phyloP scores from a whole-genome alignment of 2,113 vertebrate genomes.

The Paraplagusia blochii region DNA sequence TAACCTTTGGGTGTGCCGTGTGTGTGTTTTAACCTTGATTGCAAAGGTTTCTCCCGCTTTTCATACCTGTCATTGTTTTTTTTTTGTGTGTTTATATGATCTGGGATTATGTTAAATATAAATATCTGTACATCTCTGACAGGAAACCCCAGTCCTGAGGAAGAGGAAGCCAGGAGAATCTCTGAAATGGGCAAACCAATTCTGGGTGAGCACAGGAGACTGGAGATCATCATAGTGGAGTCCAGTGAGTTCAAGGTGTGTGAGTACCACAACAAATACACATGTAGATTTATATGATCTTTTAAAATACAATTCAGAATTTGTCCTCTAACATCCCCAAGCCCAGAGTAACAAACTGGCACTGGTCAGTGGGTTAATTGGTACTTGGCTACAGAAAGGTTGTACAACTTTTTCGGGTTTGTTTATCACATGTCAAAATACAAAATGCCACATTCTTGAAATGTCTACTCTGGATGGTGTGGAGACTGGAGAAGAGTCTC shows the following conservation, averaged over 20 bases:
- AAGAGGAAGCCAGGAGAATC: conserved; percentile 85
- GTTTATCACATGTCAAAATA: no score
- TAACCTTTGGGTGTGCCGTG: background rate
- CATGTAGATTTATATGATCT: no score
- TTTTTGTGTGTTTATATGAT: background rate
- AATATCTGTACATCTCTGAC: conserved; percentile 1
- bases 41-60: background rate
- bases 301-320: no score
- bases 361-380: no score
- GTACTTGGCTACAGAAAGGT: no score
- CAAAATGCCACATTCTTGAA: no score
- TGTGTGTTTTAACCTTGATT: background rate
- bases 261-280: conserved; percentile 4
- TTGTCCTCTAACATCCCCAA: no score
- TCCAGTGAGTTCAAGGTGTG: conserved; percentile 87
- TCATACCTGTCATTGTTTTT: background rate
- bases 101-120: background rate
- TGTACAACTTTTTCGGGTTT: no score
- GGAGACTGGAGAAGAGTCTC: no score
- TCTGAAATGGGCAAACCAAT: conserved; percentile 90
- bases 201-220: conserved; percentile 82
- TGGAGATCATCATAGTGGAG: conserved; percentile 90
- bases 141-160: conserved; percentile 77
- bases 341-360: no score
- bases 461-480: no score